Conservation (phyloP, 2,797 vertebrate species). For the Gadopsis bispinosus region DNA sequence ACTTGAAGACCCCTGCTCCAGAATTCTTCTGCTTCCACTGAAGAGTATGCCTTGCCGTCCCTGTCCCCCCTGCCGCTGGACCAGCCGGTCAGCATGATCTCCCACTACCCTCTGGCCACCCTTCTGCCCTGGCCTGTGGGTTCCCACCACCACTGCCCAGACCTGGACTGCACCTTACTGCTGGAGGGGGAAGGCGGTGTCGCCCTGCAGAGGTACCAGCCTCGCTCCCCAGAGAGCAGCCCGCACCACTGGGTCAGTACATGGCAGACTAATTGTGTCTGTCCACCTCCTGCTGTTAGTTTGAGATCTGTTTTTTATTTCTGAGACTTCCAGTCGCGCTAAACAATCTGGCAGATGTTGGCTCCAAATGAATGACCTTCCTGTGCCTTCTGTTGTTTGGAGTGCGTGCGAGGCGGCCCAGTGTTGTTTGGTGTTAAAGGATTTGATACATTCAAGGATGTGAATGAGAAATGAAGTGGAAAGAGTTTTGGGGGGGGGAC, state of each 20-base stretch:
- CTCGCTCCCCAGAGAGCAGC: conserved; percentile 82
- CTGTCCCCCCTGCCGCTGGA: conserved; percentile 64
- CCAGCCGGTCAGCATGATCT: conserved; percentile 79
- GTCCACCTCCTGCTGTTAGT: conserved; percentile 9
- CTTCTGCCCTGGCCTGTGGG: conserved; percentile 80
- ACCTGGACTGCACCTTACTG: conserved; percentile 79
- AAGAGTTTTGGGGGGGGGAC: background rate
- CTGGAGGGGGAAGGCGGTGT: conserved; percentile 82
- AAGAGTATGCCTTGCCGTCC: conserved; percentile 69
- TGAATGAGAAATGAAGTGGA: conserved; percentile 1
- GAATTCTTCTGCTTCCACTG: background rate
- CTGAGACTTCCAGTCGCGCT: conserved; percentile 35
- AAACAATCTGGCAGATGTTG: conserved; percentile 63
- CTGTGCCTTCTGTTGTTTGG: conserved; percentile 41
- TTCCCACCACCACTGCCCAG: conserved; percentile 66
- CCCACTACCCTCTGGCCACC: conserved; percentile 82
- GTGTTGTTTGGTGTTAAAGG: conserved; percentile 21
- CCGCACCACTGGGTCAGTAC: conserved; percentile 84
- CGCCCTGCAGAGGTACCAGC: conserved; percentile 86
- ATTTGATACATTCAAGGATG: conserved; percentile 21
- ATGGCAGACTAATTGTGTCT: conserved; percentile 23
- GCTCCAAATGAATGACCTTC: conserved; percentile 39
- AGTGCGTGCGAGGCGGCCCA: conserved; percentile 4
- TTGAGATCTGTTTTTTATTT: conserved; percentile 33
- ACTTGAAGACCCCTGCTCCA: background rate